Evolutionary conservation across 92 coral and sea anemone species (phyloP).

Genomic region (Umimayanthus chanpuru): DNA sequence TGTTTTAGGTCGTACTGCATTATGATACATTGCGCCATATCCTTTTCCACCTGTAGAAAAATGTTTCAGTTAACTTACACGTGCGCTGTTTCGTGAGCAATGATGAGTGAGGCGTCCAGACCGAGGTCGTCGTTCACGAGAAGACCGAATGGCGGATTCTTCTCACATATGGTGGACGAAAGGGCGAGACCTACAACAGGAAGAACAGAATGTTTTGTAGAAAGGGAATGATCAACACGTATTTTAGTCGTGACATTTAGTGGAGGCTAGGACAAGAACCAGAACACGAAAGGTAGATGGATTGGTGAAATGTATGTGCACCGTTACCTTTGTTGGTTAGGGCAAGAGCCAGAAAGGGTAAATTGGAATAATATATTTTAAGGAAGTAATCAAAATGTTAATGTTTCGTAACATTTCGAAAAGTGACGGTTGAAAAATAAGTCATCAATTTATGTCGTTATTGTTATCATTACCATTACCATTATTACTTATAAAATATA

Average conservation of each 20-base stretch:
- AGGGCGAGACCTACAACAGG: constrained; percentile 20
- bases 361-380: too few species aligned
- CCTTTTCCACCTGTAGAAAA: too few species aligned
- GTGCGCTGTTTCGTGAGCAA: constrained; percentile 42
- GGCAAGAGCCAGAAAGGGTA: not conserved
- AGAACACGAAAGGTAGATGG: not conserved
- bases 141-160: constrained; percentile 30
- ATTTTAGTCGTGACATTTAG: not conserved
- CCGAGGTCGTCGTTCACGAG: constrained; percentile 30
- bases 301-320: not conserved
- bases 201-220: not conserved
- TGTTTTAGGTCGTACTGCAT: not conserved
- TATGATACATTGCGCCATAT: too few species aligned
- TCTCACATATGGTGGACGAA: constrained; percentile 9
- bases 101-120: constrained; percentile 22
- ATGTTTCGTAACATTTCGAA: too few species aligned
- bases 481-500: too few species aligned
- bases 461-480: too few species aligned
- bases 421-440: too few species aligned
- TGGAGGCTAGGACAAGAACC: not conserved
- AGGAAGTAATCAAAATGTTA: too few species aligned
- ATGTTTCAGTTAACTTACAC: not conserved
- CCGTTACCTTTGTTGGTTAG: not conserved
- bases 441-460: too few species aligned
- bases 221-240: not conserved